Conservation (phyloP, 2,113 vertebrate genomes). For the Danionella cerebrum region DNA sequence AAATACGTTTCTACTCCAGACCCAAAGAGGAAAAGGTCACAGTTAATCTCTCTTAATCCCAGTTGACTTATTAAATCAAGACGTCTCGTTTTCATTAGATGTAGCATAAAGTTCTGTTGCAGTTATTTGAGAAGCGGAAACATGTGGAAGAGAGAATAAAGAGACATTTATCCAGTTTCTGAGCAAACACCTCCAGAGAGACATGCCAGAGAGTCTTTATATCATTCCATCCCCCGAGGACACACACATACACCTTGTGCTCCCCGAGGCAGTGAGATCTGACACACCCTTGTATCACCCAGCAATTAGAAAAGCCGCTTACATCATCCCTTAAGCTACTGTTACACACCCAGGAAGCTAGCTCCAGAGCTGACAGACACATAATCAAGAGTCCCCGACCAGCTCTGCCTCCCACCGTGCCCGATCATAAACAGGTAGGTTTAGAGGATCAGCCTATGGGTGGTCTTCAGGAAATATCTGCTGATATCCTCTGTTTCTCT, state of each 20-base stretch:
- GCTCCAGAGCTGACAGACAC: slow-evolving; percentile 1
- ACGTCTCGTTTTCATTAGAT: not conserved
- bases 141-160: slow-evolving; percentile 5
- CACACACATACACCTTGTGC: slow-evolving; percentile 15
- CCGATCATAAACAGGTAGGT: slow-evolving; percentile 12
- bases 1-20: not conserved
- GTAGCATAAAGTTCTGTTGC: not conserved
- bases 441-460: slow-evolving; percentile 16
- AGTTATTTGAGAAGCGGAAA: not conserved
- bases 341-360: slow-evolving; percentile 18
- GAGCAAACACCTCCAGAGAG: slow-evolving; percentile 1
- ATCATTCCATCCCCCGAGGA: slow-evolving; percentile 7
- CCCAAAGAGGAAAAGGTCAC: not conserved
- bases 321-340: slow-evolving; percentile 37
- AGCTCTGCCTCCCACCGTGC: not conserved
- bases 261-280: slow-evolving; percentile 20
- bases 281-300: slow-evolving; percentile 31
- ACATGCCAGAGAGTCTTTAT: slow-evolving; percentile 18
- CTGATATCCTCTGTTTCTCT: not conserved
- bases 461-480: slow-evolving; percentile 19
- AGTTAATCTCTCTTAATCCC: not conserved
- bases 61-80: not conserved
- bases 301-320: slow-evolving; percentile 36
- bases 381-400: slow-evolving; percentile 19
- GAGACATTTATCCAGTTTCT: slow-evolving; percentile 13